Base-by-base conservation (phyloP, 2,888 invertebrate species). In the Stenolophus ochropezus region DNA sequence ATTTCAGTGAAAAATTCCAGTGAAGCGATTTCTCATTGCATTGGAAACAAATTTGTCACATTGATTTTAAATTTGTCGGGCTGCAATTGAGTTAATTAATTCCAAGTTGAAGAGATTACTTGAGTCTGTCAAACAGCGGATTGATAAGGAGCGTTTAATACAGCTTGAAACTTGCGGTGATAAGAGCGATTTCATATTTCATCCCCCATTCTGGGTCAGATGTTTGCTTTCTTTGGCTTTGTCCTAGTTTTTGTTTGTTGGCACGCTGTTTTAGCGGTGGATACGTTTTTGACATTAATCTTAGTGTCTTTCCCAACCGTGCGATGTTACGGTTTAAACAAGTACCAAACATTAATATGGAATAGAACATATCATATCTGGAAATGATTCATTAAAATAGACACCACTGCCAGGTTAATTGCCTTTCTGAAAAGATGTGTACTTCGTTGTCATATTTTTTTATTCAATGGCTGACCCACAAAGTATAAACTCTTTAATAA, bases 141-240 rank as follows among this genome's bases (percentile, higher is more conserved):
- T 65, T 65, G 77, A 77, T 77, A 61, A 11, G 23, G 42, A 49
- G 77, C 61, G 65, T 77, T 77, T 65, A 77, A 77, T 77, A 33
- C 27, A 61, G 16, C 23, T 65, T 33, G 5, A 23, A 23, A 75
- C 16, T 53, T 75, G n/a, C 27, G n/a, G 53, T 53, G 53, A 51
- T 75, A 75, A 20, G 56, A 42, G 76, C 58, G 56, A 76, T 76
- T 76, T 76, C 76, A 76, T 76, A 76, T 76, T 76, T 76, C 58
- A 76, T 58, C 73, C n/a, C 11, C n/a, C 21, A 49, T 47, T 73
- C 23, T 73, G 21, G 49, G 73, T 21, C 47, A 21, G 11, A 47
- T 21, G 20, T 49, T 20, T 47, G 14, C 16, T 16, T 71, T 71
- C 71, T 23, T 73, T 47, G 73, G 53, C 58, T 42, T 58, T 76